These are phyloP conservation scores for Caenorhabditis remanei DNA, from an alignment of 1,140 invertebrate species.

Conservation along the genomic window DNA sequence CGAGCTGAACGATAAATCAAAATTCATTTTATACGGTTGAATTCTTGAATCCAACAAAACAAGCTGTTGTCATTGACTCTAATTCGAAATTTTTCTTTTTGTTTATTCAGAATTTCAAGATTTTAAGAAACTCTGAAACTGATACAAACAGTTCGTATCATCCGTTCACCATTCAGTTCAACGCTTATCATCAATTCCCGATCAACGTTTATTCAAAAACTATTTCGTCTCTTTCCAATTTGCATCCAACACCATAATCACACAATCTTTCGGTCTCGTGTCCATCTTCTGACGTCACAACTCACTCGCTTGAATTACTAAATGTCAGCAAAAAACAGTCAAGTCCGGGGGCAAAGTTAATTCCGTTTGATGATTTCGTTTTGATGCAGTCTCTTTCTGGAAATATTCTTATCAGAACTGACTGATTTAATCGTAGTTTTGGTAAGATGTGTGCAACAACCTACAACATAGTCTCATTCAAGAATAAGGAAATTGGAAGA, in stretches of 20 bases:
- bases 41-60: too few relatives aligned
- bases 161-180: too few relatives aligned
- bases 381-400: neutral
- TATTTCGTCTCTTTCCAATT: neutral
- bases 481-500: neutral
- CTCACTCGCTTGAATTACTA: neutral
- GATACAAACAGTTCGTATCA: too few relatives aligned
- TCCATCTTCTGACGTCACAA: neutral
- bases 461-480: neutral
- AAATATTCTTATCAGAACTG: neutral
- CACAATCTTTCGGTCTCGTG: constrained; percentile 12
- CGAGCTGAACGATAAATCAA: too few relatives aligned
- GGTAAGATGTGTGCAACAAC: neutral
- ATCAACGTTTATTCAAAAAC: neutral
- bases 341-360: neutral
- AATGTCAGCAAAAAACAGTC: constrained; percentile 24
- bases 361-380: neutral
- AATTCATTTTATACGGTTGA: too few relatives aligned
- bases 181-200: too few relatives aligned
- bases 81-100: too few relatives aligned
- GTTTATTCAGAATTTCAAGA: too few relatives aligned
- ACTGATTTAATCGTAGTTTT: neutral
- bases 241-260: neutral
- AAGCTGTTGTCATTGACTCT: too few relatives aligned
- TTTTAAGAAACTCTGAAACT: too few relatives aligned